Evolutionary conservation across 2,797 vertebrate species (phyloP).

Genomic region (Gymnothorax javanicus): DNA sequence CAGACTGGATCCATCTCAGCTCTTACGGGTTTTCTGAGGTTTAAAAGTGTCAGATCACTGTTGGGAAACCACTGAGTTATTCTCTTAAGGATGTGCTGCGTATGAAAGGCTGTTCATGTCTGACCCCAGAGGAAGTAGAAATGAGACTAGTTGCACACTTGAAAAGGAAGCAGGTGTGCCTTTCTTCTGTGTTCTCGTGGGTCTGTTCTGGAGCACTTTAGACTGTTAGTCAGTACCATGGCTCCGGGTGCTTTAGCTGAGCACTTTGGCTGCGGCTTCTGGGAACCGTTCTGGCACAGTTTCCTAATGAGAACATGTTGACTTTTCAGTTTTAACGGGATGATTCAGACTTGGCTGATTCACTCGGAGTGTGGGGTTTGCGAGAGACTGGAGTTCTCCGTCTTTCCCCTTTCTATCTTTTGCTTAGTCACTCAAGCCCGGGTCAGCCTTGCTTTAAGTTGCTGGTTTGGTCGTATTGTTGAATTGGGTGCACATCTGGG

Average conservation of each 20-base stretch:
- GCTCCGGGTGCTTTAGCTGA: background rate
- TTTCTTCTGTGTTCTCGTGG: background rate
- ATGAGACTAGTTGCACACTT: background rate
- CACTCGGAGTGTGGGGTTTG: background rate
- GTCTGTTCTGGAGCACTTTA: background rate
- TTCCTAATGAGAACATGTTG: slow-evolving; percentile 14
- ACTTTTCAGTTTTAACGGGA: background rate
- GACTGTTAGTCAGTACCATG: background rate
- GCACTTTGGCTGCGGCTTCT: background rate
- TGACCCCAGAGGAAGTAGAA: background rate
- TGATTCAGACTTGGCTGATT: slow-evolving; percentile 14
- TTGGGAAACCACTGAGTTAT: no score
- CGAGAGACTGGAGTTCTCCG: background rate
- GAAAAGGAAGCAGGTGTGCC: background rate
- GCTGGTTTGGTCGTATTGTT: background rate
- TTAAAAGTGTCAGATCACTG: background rate
- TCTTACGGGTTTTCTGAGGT: no score
- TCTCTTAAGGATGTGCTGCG: background rate
- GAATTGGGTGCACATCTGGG: background rate
- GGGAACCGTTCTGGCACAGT: background rate
- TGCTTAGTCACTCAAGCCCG: background rate
- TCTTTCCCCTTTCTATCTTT: background rate
- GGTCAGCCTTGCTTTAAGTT: background rate
- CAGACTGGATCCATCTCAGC: no score
- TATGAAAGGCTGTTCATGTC: background rate